A percentile compares a stretch with the other conserved stretches of the same genome.
Evolutionary conservation across 2,888 invertebrate genomes (phyloP).

Genomic region (Watsonalla binaria): DNA sequence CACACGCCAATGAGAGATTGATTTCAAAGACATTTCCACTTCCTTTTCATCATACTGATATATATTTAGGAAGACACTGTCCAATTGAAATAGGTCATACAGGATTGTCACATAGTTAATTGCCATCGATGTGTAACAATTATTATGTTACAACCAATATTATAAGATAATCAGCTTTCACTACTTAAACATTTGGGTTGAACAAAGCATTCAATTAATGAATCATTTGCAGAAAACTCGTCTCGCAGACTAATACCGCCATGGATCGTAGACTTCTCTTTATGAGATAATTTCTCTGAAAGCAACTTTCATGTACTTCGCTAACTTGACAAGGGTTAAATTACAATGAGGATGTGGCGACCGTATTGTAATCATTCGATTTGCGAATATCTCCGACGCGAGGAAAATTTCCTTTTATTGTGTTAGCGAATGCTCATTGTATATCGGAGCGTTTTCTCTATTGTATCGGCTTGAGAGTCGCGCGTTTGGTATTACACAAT

Average conservation of each 20-base stretch:
- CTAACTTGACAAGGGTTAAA: constrained; percentile 39
- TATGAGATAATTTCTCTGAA: background rate
- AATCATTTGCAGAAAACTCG: too few relatives aligned
- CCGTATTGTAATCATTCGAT: constrained; percentile 48
- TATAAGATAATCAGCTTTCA: too few relatives aligned
- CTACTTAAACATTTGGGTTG: too few relatives aligned
- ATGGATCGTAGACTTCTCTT: too few relatives aligned
- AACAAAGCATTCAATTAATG: too few relatives aligned
- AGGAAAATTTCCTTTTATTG: constrained; percentile 69
- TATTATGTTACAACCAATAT: too few relatives aligned
- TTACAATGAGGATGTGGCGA: constrained; percentile 27
- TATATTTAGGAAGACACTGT: background rate
- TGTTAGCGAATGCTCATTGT: constrained; percentile 71
- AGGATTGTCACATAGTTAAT: background rate
- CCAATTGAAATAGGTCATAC: background rate
- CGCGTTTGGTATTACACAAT: constrained; percentile 56
- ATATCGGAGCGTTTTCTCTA: constrained; percentile 60
- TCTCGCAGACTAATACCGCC: too few relatives aligned
- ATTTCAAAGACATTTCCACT: background rate
- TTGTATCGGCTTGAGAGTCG: constrained; percentile 48
- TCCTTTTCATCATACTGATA: background rate
- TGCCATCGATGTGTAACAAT: too few relatives aligned
- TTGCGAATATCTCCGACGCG: constrained; percentile 39
- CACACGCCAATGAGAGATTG: background rate
- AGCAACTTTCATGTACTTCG: constrained; percentile 31